A percentile compares a stretch with the other conserved stretches of the same genome.
phyloP scores from a whole-genome alignment of 2,113 vertebrate species.

The Otus sunia region DNA sequence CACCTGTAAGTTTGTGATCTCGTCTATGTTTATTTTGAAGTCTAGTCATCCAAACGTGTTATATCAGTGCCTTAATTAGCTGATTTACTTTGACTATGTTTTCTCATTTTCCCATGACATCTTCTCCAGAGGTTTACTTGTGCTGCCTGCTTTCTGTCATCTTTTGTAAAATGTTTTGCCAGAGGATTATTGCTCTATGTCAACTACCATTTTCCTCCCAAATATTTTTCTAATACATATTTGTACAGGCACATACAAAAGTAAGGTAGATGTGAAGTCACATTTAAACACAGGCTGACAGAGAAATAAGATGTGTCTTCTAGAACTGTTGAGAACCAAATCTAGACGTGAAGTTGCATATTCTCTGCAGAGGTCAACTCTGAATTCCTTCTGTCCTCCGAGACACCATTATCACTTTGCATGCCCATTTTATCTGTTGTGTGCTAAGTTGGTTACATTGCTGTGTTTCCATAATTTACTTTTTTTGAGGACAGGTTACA shows the following conservation, averaged over 20 bases:
- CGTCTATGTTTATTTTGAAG: not conserved
- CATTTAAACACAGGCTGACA: not conserved
- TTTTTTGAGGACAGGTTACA: not conserved
- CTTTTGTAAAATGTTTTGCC: not conserved
- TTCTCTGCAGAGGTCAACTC: not conserved
- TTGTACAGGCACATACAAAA: not conserved
- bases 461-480: not conserved
- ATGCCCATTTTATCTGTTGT: not conserved
- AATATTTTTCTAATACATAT: not conserved
- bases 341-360: not conserved
- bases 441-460: not conserved
- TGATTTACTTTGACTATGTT: not conserved
- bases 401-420: not conserved
- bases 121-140: not conserved
- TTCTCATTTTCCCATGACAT: not conserved
- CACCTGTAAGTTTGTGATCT: constrained; percentile 31
- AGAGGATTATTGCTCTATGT: not conserved
- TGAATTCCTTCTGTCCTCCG: not conserved
- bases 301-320: not conserved
- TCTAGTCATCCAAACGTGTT: not conserved
- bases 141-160: not conserved
- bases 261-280: not conserved
- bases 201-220: not conserved
- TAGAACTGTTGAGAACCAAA: not conserved
- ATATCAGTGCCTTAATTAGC: not conserved